Evolutionary conservation across 2,888 invertebrate species (phyloP).

Genomic region (Eupithecia centaureata): DNA sequence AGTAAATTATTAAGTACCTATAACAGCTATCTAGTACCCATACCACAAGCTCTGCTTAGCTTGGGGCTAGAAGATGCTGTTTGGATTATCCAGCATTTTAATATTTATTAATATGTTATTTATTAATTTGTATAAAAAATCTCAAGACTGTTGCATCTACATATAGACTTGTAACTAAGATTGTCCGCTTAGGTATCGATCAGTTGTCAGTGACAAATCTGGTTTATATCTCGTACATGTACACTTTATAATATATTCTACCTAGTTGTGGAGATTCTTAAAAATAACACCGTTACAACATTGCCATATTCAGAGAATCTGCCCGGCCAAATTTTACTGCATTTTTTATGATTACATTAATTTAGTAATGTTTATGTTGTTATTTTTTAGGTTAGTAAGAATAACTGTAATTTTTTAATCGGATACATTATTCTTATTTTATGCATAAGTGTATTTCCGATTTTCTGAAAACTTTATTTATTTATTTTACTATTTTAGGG

Average conservation of each 20-base stretch:
- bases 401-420: background rate
- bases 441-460: background rate
- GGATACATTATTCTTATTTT: background rate
- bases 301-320: conserved; percentile 35
- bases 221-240: conserved; percentile 59
- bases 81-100: no score
- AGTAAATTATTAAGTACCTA: no score
- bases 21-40: no score
- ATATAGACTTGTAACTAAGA: conserved; percentile 13
- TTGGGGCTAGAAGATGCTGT: no score
- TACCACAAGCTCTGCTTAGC: no score
- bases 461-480: no score
- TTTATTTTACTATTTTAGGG: no score
- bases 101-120: no score
- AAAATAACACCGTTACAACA: conserved; percentile 40
- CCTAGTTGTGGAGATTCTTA: conserved; percentile 35
- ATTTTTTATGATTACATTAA: conserved; percentile 33
- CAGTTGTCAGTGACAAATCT: conserved; percentile 67
- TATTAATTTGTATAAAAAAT: background rate
- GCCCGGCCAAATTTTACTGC: conserved; percentile 9
- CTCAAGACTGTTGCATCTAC: conserved; percentile 8
- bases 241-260: conserved; percentile 46
- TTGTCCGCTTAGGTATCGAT: conserved; percentile 68
- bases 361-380: conserved; percentile 17
- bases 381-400: conserved; percentile 35